Conservation (phyloP, 2,797 vertebrate species). For the Sebastes vulpes region DNA sequence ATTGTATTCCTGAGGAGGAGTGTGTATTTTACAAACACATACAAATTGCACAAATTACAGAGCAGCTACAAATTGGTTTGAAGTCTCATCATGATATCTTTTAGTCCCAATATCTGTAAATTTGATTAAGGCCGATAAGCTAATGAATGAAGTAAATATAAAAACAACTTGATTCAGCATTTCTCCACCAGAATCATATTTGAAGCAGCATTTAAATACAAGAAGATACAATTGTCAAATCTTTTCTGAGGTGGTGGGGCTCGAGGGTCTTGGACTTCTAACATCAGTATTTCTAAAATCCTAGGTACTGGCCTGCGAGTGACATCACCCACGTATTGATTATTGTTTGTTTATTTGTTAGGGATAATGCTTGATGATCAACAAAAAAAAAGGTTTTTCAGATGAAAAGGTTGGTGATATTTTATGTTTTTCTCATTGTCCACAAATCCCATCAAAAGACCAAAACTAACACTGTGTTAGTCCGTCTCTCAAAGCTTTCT, state of each 20-base stretch:
- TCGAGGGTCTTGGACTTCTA: background rate
- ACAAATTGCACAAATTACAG: too few relatives aligned
- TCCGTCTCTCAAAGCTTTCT: background rate
- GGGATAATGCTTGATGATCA: background rate
- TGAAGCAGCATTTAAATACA: background rate
- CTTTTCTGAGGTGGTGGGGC: background rate
- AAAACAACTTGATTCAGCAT: too few relatives aligned
- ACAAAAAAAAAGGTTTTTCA: background rate
- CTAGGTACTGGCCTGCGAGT: background rate
- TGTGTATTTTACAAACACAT: too few relatives aligned
- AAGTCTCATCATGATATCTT: too few relatives aligned
- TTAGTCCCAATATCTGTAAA: too few relatives aligned
- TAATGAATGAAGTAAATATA: too few relatives aligned
- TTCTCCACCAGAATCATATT: background rate
- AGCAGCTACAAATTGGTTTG: too few relatives aligned
- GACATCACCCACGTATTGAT: background rate
- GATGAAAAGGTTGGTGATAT: background rate
- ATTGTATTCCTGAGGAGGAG: too few relatives aligned
- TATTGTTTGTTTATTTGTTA: background rate
- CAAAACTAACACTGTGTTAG: background rate
- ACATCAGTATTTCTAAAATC: background rate
- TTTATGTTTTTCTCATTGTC: background rate
- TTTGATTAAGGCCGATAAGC: too few relatives aligned
- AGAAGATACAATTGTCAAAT: background rate
- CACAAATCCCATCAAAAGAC: background rate